phyloP scores from a whole-genome alignment of 1,140 invertebrate species.

The Pectinophora gossypiella region DNA sequence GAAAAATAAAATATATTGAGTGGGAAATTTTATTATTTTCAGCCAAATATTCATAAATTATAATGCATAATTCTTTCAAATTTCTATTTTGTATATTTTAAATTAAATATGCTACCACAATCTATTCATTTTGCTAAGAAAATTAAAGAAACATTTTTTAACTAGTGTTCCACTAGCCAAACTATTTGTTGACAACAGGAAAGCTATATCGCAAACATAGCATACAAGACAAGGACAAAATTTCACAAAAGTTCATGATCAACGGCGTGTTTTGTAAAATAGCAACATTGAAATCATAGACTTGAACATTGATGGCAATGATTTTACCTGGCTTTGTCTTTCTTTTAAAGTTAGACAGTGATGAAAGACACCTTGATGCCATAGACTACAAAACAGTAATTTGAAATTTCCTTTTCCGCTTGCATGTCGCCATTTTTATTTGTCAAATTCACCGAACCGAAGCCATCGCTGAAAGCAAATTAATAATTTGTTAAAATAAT shows the following conservation, averaged over 20 bases:
- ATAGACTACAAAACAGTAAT: neutral
- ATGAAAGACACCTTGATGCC: neutral
- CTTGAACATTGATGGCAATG: neutral
- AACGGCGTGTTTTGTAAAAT: neutral
- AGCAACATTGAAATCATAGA: neutral
- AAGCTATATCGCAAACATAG: neutral
- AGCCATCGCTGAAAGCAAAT: neutral
- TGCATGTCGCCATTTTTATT: neutral
- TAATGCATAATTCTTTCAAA: neutral
- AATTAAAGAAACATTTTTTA: too few species aligned
- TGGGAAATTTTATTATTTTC: neutral
- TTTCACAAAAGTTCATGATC: neutral
- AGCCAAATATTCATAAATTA: neutral
- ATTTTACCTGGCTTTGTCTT: neutral
- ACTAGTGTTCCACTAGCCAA: neutral
- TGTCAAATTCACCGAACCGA: neutral
- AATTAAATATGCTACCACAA: too few species aligned
- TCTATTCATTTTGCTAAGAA: too few species aligned
- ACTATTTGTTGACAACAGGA: neutral
- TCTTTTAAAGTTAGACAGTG: neutral
- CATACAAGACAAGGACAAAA: neutral
- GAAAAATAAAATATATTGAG: constrained; percentile 25
- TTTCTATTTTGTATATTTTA: too few species aligned
- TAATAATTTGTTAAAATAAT: too few species aligned
- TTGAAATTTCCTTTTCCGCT: neutral